Evolutionary conservation across 2,797 vertebrate species (phyloP).

Genomic region (Staurois parvus): DNA sequence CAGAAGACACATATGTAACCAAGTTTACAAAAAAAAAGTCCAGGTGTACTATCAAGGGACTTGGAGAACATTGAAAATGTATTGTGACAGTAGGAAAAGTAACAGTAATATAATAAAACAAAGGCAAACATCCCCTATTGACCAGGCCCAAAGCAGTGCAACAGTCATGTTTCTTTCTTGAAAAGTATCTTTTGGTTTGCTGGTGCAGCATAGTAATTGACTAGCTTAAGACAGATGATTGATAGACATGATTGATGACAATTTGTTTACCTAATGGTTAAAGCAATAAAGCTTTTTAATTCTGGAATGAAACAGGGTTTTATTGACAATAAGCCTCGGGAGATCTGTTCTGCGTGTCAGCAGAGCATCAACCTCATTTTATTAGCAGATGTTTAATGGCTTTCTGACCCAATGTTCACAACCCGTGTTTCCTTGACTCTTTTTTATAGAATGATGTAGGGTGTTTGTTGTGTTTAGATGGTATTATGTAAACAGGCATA

Average conservation of each 20-base stretch:
- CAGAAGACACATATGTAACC: too few species aligned
- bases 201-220: slow-evolving; percentile 9
- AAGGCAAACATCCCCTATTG: too few species aligned
- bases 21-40: too few species aligned
- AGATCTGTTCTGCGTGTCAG: slow-evolving; percentile 32
- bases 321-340: slow-evolving; percentile 49
- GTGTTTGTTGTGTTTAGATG: background rate
- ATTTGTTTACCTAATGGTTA: slow-evolving; percentile 31
- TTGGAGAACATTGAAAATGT: too few species aligned
- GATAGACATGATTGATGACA: slow-evolving; percentile 35
- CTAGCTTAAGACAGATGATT: slow-evolving; percentile 25
- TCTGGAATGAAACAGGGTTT: slow-evolving; percentile 38
- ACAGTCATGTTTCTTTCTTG: too few species aligned
- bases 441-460: background rate
- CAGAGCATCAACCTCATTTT: slow-evolving; percentile 2
- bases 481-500: background rate
- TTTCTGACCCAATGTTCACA: slow-evolving; percentile 4
- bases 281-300: slow-evolving; percentile 35
- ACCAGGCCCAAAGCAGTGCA: too few species aligned
- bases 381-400: slow-evolving; percentile 45
- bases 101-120: too few species aligned
- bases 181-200: background rate
- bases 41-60: background rate
- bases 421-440: background rate
- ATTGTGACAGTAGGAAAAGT: too few species aligned